Evolutionary conservation across 1,140 invertebrate genomes (phyloP).

Genomic region (Panagrolaimus sp.): DNA sequence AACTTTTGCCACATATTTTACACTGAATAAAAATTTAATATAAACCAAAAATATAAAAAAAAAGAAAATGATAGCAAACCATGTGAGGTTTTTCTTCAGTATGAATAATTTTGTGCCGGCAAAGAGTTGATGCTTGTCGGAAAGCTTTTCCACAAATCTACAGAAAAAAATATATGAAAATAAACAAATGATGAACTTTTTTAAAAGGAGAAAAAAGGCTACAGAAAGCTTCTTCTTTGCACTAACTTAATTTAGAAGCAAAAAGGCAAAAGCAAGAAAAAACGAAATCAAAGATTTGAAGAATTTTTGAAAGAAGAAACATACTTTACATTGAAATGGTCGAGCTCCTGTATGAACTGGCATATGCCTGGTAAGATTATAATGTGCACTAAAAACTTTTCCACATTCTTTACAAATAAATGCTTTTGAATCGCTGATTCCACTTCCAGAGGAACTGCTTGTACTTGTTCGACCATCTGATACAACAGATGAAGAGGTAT

Average conservation of each 20-base stretch:
- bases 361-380: constrained; percentile 96
- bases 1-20: constrained; percentile 86
- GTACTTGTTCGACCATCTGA: neutral
- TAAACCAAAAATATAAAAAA: too few relatives aligned
- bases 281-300: too few relatives aligned
- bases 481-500: neutral
- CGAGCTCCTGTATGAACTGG: constrained; percentile 94
- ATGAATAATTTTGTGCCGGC: constrained; percentile 96
- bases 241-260: too few relatives aligned
- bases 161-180: constrained; percentile 28
- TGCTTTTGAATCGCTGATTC: neutral
- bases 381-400: constrained; percentile 96
- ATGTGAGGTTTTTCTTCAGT: constrained; percentile 90
- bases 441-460: neutral
- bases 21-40: constrained; percentile 66
- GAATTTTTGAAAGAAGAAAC: neutral
- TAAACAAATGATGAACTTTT: neutral
- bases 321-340: constrained; percentile 87
- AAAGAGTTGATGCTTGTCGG: constrained; percentile 89
- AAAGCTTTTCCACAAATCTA: constrained; percentile 90
- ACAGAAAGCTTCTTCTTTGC: too few relatives aligned
- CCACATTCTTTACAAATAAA: constrained; percentile 79
- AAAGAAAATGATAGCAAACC: constrained; percentile 39
- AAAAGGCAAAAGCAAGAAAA: too few relatives aligned
- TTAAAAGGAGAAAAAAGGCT: too few relatives aligned